These are phyloP conservation scores for Hoplostethus mediterraneus DNA, from an alignment of 2,797 vertebrate species.

Conservation along the genomic window DNA sequence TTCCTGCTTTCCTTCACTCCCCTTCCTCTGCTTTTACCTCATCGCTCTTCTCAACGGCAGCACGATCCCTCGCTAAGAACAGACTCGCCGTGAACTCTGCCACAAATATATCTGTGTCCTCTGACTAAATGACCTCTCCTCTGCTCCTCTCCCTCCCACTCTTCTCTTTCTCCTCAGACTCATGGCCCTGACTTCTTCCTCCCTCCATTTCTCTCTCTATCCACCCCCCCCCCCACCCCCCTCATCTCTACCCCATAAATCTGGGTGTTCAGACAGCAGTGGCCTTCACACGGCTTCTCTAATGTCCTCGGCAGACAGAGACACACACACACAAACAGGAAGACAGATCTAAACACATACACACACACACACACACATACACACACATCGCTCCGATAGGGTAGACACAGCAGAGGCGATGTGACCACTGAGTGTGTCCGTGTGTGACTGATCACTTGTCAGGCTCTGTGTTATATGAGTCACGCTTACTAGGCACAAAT, in stretches of 20 bases:
- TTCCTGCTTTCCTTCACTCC: constrained; percentile 48
- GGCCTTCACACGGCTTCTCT: constrained; percentile 75
- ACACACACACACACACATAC: constrained; percentile 23
- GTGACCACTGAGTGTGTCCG: constrained; percentile 57
- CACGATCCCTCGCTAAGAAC: constrained; percentile 51
- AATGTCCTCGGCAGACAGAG: constrained; percentile 51
- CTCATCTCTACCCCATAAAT: constrained; percentile 78
- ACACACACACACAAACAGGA: constrained; percentile 16
- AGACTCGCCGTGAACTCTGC: constrained; percentile 71
- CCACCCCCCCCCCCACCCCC: constrained; percentile 46
- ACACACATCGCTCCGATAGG: constrained; percentile 37
- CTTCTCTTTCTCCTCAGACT: constrained; percentile 64
- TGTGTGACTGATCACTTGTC: constrained; percentile 76
- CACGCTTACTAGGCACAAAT: constrained; percentile 80
- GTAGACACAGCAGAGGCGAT: constrained; percentile 58
- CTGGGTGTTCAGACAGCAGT: constrained; percentile 69
- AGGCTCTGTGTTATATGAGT: constrained; percentile 76
- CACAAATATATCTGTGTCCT: constrained; percentile 73
- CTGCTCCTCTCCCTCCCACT: constrained; percentile 55
- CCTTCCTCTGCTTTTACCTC: constrained; percentile 42
- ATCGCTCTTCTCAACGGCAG: constrained; percentile 41
- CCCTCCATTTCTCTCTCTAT: constrained; percentile 67
- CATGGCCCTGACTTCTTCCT: constrained; percentile 63
- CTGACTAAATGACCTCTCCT: constrained; percentile 67
- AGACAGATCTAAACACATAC: constrained; percentile 5